Conservation (phyloP, 2,797 vertebrate genomes). For the Neomorphus geoffroyi region DNA sequence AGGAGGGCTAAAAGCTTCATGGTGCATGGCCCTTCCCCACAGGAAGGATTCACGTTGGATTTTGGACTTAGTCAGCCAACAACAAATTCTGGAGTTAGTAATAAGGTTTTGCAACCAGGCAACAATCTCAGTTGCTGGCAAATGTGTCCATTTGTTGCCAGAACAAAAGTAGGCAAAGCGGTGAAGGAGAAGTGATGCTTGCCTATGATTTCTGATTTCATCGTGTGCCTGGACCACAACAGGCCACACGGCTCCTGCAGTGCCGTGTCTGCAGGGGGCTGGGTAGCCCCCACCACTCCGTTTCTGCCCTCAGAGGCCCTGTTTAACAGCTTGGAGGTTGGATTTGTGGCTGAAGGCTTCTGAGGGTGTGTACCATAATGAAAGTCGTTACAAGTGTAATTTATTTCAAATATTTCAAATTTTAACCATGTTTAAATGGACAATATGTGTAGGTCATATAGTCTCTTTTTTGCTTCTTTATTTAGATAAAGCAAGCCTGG, state of each 20-base stretch:
- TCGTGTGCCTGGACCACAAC: rapidly evolving
- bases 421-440: not conserved
- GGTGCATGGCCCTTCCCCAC: not conserved
- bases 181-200: not conserved
- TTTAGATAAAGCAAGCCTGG: not conserved
- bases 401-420: not conserved
- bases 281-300: not conserved
- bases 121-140: not conserved
- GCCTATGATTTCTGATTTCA: not conserved
- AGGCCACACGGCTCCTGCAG: rapidly evolving
- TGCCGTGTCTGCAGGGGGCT: not conserved
- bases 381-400: not conserved
- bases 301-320: not conserved
- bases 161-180: not conserved
- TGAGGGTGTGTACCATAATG: rapidly evolving
- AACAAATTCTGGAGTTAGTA: not conserved
- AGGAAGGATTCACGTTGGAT: not conserved
- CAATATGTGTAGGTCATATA: not conserved
- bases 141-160: not conserved
- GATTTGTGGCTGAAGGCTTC: not conserved
- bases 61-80: not conserved
- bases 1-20: not conserved
- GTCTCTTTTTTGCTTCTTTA: not conserved
- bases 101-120: not conserved
- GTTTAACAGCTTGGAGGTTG: not conserved